Evolutionary conservation across 2,113 vertebrate species (phyloP).

Genomic region (Pterocles orientalis): DNA sequence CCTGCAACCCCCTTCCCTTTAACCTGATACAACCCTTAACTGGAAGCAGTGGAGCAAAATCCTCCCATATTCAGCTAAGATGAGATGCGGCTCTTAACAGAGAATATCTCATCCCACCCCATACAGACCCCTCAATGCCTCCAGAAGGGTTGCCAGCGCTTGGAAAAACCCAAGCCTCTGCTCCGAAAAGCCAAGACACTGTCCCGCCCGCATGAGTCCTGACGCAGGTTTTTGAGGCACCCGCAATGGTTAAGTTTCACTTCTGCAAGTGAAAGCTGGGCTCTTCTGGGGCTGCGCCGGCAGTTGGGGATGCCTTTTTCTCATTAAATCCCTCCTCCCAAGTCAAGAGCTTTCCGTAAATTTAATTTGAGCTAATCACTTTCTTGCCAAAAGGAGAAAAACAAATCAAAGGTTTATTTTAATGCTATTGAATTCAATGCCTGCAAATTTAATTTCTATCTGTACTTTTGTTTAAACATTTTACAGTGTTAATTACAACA

Average conservation of each 20-base stretch:
- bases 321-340: slow-evolving; percentile 26
- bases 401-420: slow-evolving; percentile 55
- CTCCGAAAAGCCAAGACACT: not conserved
- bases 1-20: not conserved
- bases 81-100: accelerated
- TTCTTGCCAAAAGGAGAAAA: slow-evolving; percentile 64
- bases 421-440: slow-evolving; percentile 22
- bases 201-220: accelerated
- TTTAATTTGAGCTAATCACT: slow-evolving; percentile 59
- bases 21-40: accelerated
- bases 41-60: not conserved
- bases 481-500: slow-evolving; percentile 49
- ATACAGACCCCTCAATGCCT: not conserved
- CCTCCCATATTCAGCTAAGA: not conserved
- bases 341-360: slow-evolving; percentile 22
- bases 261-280: not conserved
- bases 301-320: not conserved
- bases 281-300: not conserved
- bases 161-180: accelerated
- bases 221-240: accelerated
- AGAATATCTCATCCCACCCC: not conserved
- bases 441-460: slow-evolving; percentile 59
- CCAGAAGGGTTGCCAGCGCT: not conserved
- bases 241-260: not conserved
- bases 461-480: slow-evolving; percentile 58